Base-by-base conservation (phyloP, 2,888 invertebrate genomes). In the Eristalis intricaria region DNA sequence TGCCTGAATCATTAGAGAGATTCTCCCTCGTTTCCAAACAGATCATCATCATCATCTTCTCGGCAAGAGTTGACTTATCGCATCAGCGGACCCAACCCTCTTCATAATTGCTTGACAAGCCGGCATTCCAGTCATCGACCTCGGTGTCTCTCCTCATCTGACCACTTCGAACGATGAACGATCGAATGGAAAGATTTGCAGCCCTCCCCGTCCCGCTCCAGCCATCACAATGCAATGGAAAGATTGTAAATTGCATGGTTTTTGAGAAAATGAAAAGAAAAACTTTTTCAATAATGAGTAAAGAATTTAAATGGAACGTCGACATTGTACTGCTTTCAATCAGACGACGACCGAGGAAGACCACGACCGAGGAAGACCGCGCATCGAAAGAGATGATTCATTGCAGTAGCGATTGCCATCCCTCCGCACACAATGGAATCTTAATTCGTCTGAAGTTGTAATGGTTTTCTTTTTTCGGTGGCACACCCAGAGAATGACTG, bases 301-400 rank as follows among this genome's bases (percentile, higher is more conserved):
- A 64, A 38, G 77, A 60, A 70, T 29, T 61, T 19, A 50, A 50
- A 50, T 29, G 60, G 26, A 23, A 60, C 13, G 60, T 15, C 26
- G 60, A 60, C 26, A 60, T 15, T 26, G 26, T 15, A 15, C 23
- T 60, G 26, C 13, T 38, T 13, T 38, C 38, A 38, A 38, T 38
- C 38, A 38, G 38, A 11, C 38, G 32, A 32, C 10, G 32, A 10
- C 32, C n/a, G n/a, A n/a, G n/a, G n/a, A n/a, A n/a, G n/a, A n/a
- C n/a, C n/a, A n/a, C n/a, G n/a, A n/a, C n/a, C n/a, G n/a, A n/a
- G n/a, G n/a, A n/a, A n/a, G 11, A 13, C 38, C 38, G 64, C 63
- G 56, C 73, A 58, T 74, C 23, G 78, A 50, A 50, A 65, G 66
- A 84, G 70, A 80, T 76, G 76, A 84, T 71, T 84, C 84, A 76